Evolutionary conservation across 2,888 invertebrate species (phyloP).

Genomic region (Drosophila kambysellisi): DNA sequence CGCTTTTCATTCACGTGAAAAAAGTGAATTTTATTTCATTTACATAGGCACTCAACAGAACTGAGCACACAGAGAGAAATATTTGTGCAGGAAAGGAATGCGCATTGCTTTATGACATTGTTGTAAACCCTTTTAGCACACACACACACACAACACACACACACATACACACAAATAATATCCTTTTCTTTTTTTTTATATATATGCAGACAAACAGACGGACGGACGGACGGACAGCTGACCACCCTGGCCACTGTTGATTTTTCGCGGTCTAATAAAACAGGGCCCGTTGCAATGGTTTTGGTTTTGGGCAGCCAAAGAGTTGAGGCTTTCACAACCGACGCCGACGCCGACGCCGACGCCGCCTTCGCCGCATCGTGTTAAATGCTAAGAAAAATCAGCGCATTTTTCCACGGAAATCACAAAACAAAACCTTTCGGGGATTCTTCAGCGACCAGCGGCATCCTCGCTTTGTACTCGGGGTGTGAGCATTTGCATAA

Average conservation of each 20-base stretch:
- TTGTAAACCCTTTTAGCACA: slow-evolving; percentile 74
- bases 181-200: slow-evolving; percentile 28
- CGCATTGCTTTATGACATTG: slow-evolving; percentile 73
- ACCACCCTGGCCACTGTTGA: slow-evolving; percentile 77
- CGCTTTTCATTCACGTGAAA: slow-evolving; percentile 67
- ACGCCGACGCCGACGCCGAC: neutral
- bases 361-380: slow-evolving; percentile 34
- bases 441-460: slow-evolving; percentile 7
- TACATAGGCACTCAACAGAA: slow-evolving; percentile 47
- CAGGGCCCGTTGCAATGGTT: slow-evolving; percentile 34
- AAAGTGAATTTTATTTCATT: slow-evolving; percentile 61
- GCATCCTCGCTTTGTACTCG: slow-evolving; percentile 35
- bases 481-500: slow-evolving; percentile 77
- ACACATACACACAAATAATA: slow-evolving; percentile 37
- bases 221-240: slow-evolving; percentile 26
- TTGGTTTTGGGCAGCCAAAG: slow-evolving; percentile 52
- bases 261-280: slow-evolving; percentile 79
- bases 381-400: slow-evolving; percentile 63
- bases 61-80: slow-evolving; percentile 19
- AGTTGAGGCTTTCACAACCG: slow-evolving; percentile 52
- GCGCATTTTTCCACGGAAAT: slow-evolving; percentile 70
- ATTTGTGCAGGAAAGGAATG: slow-evolving; percentile 56
- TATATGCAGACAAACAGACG: neutral
- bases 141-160: slow-evolving; percentile 48
- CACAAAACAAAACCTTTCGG: slow-evolving; percentile 44